phyloP scores from a whole-genome alignment of 2,113 vertebrate species.

The Miniopterus natalensis region DNA sequence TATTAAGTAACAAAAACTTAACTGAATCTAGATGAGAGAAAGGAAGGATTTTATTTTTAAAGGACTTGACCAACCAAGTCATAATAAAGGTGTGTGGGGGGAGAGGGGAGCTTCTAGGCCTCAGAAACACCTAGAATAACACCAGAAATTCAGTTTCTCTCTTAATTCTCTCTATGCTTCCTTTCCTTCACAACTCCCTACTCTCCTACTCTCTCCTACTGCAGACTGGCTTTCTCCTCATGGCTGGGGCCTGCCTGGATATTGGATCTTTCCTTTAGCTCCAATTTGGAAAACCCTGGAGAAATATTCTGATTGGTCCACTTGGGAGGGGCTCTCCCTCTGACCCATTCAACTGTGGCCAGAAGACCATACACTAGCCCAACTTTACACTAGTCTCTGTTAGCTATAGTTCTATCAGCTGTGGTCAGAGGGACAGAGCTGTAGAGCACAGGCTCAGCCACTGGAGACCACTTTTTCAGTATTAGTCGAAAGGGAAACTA shows the following conservation, averaged over 20 bases:
- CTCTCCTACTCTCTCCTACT: background rate
- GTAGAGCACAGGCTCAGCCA: accelerated
- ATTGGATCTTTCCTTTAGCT: background rate
- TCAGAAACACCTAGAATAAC: background rate
- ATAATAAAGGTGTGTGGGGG: background rate
- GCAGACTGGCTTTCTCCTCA: background rate
- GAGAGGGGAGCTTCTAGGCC: background rate
- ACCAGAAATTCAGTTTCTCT: background rate
- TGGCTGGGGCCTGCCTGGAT: background rate
- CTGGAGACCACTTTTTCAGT: background rate
- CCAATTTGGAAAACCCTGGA: background rate
- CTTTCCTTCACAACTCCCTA: background rate
- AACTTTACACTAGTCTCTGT: background rate
- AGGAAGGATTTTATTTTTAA: background rate
- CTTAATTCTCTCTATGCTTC: background rate
- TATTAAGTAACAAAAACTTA: background rate
- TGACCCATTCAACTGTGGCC: background rate
- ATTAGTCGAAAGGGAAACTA: background rate
- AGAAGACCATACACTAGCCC: background rate
- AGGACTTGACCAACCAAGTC: background rate
- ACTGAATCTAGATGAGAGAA: background rate
- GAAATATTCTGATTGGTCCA: background rate
- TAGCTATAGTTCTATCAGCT: background rate
- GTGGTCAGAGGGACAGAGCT: background rate
- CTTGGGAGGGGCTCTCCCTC: background rate